Conservation (phyloP, 2,888 invertebrate species). For the Tenthredo livida region DNA sequence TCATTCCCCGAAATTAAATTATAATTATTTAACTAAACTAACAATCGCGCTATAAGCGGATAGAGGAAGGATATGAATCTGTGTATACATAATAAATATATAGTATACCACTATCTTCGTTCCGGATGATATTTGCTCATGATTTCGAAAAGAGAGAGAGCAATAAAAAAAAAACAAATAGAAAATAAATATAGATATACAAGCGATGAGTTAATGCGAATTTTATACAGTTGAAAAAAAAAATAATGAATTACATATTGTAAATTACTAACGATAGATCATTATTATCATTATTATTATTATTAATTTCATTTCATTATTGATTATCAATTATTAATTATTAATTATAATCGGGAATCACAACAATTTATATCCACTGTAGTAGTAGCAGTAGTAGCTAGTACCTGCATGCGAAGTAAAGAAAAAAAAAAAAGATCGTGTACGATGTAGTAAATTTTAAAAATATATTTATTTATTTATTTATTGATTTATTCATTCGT, state of each 20-base stretch:
- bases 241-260: background rate
- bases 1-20: too few relatives aligned
- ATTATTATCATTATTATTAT: background rate
- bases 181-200: too few relatives aligned
- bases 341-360: background rate
- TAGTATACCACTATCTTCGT: background rate
- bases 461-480: background rate
- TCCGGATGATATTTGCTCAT: background rate
- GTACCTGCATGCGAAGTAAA: background rate
- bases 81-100: background rate
- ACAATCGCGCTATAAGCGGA: background rate
- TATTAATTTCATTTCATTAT: background rate
- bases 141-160: too few relatives aligned
- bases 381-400: too few relatives aligned
- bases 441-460: background rate
- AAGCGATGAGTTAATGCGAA: too few relatives aligned
- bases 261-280: background rate
- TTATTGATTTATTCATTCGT: conserved; percentile 49
- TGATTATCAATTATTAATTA: too few relatives aligned
- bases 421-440: background rate
- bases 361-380: background rate
- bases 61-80: background rate
- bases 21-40: background rate
- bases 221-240: background rate
- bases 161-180: too few relatives aligned